Evolutionary conservation across 2,888 invertebrate genomes (phyloP), one percentile per base, ranked within the genome.

Genomic region (Coelinius sp.): DNA sequence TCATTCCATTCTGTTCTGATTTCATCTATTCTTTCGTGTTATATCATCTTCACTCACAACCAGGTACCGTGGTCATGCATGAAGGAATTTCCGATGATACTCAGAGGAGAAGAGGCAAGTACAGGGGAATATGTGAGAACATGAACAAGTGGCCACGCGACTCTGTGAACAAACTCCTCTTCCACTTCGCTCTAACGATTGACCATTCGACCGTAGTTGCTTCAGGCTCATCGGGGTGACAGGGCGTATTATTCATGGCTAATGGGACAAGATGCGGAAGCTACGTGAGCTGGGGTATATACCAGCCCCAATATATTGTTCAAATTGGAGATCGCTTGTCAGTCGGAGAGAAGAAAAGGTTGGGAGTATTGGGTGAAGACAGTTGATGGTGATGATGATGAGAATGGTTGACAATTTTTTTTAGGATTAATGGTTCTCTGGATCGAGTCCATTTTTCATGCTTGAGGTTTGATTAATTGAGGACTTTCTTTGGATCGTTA

Each of bases 191-290:
- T 80, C 79, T 78, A 81, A n/a, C 82, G 85, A 85, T 84, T 85
- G 82, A 84, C 82, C 81, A 80, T 78, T 77, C 76, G 78, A 71
- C 73, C 79, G 79, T 80, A 76, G 73, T 12, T 35, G 59, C 66
- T 59, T 52, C 49, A 69, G 62, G 68, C 69, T 73, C 71, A 73
- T 53, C 73, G 73, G 71, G 73, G 69, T 59, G 81, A 74, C 78
- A 74, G 77, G 75, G 74, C 81, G 75, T 80, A 82, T 85, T 85
- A 85, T 84, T 85, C 82, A 85, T 83, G 83, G 83, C 76, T 84
- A 84, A 83, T 82, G 82, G 79, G 76, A 82, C 81, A 81, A 84
- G 83, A 84, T 80, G 82, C 81, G 83, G 84, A 84, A 85, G 83
- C 81, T 79, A 52, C 59, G 59, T 59, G 31, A 35, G 59, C 35